These are phyloP conservation scores for Bilobella aurantiaca DNA, from an alignment of 1,140 invertebrate genomes.

Conservation along the genomic window DNA sequence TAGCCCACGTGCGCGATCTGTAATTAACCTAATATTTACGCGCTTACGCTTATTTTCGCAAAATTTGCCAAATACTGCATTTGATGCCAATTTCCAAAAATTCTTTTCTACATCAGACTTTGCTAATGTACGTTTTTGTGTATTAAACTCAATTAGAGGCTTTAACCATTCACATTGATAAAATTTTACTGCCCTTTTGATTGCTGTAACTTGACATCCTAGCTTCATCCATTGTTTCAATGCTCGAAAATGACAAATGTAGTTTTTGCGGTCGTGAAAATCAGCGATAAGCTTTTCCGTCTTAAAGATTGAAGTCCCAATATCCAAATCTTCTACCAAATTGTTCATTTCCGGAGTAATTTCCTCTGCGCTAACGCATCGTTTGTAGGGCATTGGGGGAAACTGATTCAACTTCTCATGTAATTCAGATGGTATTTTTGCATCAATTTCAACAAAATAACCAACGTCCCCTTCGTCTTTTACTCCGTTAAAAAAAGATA, in stretches of 20 bases:
- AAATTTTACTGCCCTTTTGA: constrained; percentile 11
- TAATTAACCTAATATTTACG: constrained; percentile 34
- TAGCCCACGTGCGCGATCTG: background rate
- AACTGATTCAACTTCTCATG: constrained; percentile 46
- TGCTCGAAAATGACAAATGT: constrained; percentile 10
- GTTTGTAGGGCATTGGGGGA: constrained; percentile 42
- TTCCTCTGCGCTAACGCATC: background rate
- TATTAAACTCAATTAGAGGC: constrained; percentile 7
- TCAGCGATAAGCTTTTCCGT: constrained; percentile 11
- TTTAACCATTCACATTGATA: constrained; percentile 6
- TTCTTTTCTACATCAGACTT: constrained; percentile 41
- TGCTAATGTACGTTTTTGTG: constrained; percentile 36
- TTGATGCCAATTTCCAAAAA: constrained; percentile 40
- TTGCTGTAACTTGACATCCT: background rate
- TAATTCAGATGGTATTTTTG: constrained; percentile 38
- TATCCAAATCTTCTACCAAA: background rate
- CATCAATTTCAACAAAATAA: constrained; percentile 45
- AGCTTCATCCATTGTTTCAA: constrained; percentile 1
- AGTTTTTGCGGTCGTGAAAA: constrained; percentile 7
- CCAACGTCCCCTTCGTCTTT: constrained; percentile 40
- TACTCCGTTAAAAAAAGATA: background rate
- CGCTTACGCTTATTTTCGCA: constrained; percentile 41
- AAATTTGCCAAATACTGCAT: constrained; percentile 43
- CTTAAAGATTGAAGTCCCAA: background rate
- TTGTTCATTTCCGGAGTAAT: background rate